Percentiles rank a stretch among this genome's conserved stretches.
These are phyloP conservation scores for Danaus chrysippus DNA, from an alignment of 2,888 invertebrate genomes.

Conservation along the genomic window DNA sequence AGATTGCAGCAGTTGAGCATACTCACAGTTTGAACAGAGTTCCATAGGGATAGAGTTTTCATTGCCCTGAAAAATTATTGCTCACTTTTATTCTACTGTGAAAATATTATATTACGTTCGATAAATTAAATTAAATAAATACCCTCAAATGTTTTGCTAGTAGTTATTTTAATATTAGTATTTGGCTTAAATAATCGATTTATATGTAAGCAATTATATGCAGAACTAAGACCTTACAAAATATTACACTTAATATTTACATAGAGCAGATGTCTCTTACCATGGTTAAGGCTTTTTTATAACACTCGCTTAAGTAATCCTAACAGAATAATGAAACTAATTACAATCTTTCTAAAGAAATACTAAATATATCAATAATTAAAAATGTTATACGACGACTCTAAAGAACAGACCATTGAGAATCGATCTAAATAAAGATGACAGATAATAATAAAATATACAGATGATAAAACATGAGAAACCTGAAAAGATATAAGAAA, in stretches of 20 bases:
- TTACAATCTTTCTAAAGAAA: constrained; percentile 2
- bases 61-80: constrained; percentile 86
- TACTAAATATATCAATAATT: constrained; percentile 12
- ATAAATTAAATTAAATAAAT: no score
- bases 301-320: constrained; percentile 9
- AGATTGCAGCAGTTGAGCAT: constrained; percentile 32
- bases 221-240: background rate
- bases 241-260: background rate
- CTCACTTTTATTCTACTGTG: constrained; percentile 4
- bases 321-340: constrained; percentile 6
- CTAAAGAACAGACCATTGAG: constrained; percentile 38
- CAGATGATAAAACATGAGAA: constrained; percentile 13
- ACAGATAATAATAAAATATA: constrained; percentile 27
- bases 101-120: no score
- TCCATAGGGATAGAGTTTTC: constrained; percentile 98
- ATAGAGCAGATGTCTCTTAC: constrained; percentile 10
- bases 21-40: constrained; percentile 97
- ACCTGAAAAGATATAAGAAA: background rate
- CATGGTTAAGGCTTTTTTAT: constrained; percentile 22
- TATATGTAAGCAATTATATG: background rate
- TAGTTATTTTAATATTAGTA: no score
- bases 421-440: constrained; percentile 45
- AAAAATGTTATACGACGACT: constrained; percentile 25
- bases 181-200: background rate
- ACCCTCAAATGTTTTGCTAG: no score